phyloP scores from a whole-genome alignment of 2,797 vertebrate species.

The Benthosema pterotum region DNA sequence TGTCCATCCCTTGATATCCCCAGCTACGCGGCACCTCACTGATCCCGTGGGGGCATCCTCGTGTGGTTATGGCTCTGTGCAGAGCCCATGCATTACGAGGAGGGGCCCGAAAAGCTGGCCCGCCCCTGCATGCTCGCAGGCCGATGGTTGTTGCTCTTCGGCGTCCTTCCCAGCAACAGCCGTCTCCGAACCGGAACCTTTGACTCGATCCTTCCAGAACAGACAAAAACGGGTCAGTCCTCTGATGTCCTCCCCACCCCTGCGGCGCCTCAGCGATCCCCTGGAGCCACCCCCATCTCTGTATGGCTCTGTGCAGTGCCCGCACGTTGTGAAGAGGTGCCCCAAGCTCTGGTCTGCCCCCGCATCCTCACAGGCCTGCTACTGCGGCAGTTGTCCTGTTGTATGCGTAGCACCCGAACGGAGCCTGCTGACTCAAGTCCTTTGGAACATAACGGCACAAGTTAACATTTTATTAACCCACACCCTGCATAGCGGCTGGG shows the following conservation, averaged over 20 bases:
- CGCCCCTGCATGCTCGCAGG: constrained; percentile 76
- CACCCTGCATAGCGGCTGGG: too few relatives aligned
- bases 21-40: constrained; percentile 73
- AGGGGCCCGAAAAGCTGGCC: constrained; percentile 93
- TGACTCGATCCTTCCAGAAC: constrained; percentile 37
- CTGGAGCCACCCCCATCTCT: constrained; percentile 81
- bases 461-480: constrained; percentile 83
- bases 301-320: constrained; percentile 83
- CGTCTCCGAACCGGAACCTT: constrained; percentile 77
- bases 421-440: constrained; percentile 63
- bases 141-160: constrained; percentile 62
- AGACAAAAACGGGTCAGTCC: too few relatives aligned
- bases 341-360: constrained; percentile 91
- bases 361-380: constrained; percentile 72
- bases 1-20: constrained; percentile 51
- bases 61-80: constrained; percentile 81
- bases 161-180: constrained; percentile 59
- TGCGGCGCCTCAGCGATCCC: constrained; percentile 75
- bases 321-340: constrained; percentile 83
- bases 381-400: constrained; percentile 63
- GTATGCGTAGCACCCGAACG: constrained; percentile 73
- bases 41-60: constrained; percentile 78
- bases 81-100: constrained; percentile 85
- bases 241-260: constrained; percentile 67
- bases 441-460: too few relatives aligned